phyloP scores from a whole-genome alignment of 1,140 invertebrate species.

The Panagrolaimus sp. region DNA sequence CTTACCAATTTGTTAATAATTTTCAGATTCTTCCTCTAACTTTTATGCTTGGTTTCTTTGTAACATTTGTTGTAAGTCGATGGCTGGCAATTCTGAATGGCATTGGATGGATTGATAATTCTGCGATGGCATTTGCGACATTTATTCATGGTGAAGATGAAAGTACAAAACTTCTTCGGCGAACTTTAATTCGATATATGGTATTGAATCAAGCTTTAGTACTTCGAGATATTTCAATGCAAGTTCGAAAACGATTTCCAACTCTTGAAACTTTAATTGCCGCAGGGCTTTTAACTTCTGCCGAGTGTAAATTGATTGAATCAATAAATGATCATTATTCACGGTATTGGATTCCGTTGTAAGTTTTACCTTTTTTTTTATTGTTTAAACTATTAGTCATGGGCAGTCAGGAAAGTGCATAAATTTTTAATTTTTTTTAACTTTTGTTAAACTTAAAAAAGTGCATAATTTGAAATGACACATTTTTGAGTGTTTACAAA shows the following conservation, averaged over 20 bases:
- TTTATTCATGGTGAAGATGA: slow-evolving; percentile 66
- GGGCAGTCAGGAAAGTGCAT: too few species aligned
- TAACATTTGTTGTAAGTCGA: slow-evolving; percentile 39
- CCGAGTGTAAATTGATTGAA: slow-evolving; percentile 18
- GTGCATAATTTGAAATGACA: too few species aligned
- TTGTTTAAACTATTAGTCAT: too few species aligned
- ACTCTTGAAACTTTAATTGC: slow-evolving; percentile 32
- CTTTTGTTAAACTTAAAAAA: too few species aligned
- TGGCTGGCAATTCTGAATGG: slow-evolving; percentile 52
- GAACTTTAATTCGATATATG: slow-evolving; percentile 43
- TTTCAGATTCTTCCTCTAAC: slow-evolving; percentile 33
- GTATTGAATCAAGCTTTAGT: slow-evolving; percentile 16
- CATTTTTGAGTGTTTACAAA: too few species aligned
- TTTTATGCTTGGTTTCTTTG: slow-evolving; percentile 47
- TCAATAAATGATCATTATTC: slow-evolving; percentile 20
- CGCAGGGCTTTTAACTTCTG: slow-evolving; percentile 25
- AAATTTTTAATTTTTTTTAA: too few species aligned
- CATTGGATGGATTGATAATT: slow-evolving; percentile 56
- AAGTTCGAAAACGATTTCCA: slow-evolving; percentile 35
- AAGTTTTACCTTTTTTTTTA: slow-evolving; percentile 25
- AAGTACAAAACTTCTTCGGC: slow-evolving; percentile 69
- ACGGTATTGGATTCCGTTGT: slow-evolving; percentile 39
- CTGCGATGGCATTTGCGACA: slow-evolving; percentile 46
- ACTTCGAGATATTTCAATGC: slow-evolving; percentile 36
- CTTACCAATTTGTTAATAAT: too few species aligned